A percentile compares a stretch with the other conserved stretches of the same genome.
Conservation (phyloP, 2,888 invertebrate genomes). For the Leptinotarsa rubiginosa region DNA sequence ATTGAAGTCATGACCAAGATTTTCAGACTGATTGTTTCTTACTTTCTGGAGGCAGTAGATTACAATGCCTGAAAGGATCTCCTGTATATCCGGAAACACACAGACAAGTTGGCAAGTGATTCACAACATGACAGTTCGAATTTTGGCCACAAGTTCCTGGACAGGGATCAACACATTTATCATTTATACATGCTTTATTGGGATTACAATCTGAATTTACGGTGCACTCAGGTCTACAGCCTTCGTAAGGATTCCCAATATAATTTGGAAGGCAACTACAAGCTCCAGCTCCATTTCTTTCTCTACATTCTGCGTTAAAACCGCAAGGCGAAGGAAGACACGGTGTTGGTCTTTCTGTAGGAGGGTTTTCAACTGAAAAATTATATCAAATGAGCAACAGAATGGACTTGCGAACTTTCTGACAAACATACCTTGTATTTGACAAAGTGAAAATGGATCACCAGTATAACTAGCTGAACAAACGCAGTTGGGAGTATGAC, state of each 20-base stretch:
- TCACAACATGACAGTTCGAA: slow-evolving; percentile 80
- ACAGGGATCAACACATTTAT: slow-evolving; percentile 84
- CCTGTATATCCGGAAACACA: slow-evolving; percentile 79
- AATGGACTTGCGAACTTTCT: not conserved
- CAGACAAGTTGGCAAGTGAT: slow-evolving; percentile 83
- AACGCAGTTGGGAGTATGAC: slow-evolving; percentile 82
- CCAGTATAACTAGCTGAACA: slow-evolving; percentile 71
- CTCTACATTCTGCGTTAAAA: slow-evolving; percentile 76
- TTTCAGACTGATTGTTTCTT: not conserved
- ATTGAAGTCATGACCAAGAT: not conserved
- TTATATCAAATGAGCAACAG: not conserved
- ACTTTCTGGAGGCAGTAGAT: slow-evolving; percentile 55
- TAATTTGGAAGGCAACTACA: slow-evolving; percentile 81
- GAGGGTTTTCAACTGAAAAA: slow-evolving; percentile 52
- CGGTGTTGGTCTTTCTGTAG: slow-evolving; percentile 67
- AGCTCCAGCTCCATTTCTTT: slow-evolving; percentile 71
- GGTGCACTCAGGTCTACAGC: slow-evolving; percentile 86
- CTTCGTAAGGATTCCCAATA: slow-evolving; percentile 81
- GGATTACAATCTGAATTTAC: slow-evolving; percentile 79
- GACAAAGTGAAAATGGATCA: slow-evolving; percentile 77
- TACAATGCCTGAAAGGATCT: slow-evolving; percentile 71
- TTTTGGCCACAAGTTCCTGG: slow-evolving; percentile 82
- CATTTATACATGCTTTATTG: slow-evolving; percentile 76
- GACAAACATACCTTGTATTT: slow-evolving; percentile 38
- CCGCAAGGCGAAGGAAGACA: slow-evolving; percentile 84